Evolutionary conservation across 2,888 invertebrate species (phyloP), one percentile per base, ranked within the genome.

Genomic region (Acrocera orbiculus): DNA sequence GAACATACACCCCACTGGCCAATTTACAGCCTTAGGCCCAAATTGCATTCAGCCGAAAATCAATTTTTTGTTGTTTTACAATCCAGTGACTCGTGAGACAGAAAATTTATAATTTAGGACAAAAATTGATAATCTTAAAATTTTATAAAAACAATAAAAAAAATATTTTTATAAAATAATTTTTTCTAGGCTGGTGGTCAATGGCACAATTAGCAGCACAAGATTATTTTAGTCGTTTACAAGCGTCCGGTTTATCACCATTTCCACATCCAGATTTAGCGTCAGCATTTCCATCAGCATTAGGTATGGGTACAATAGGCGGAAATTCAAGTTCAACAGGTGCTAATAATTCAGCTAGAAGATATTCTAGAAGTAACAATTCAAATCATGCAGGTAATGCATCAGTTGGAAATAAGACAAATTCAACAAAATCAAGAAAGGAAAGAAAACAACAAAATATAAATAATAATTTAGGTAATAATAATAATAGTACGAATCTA

Each of bases 171-270:
- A 20, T 27, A 25, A 31, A 24, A 32, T 30, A 24, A 31, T 19
- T 33, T 30, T 44, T 23, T 59, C 19, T 57, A 80, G 82, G 79
- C 59, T 86, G 86, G 86, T 86, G 85, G 83, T 81, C 81, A 15
- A 83, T 86, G 80, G 83, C 85, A 26, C 85, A 86, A 56, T 64
- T 86, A 46, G 85, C 85, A 22, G 79, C 80, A 2, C 86, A 86
- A 57, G 85, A 86, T 59, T 86, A 86, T 61, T 69, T 86, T 44
- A 79, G 80, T 29, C 69, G 83, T 39, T 62, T 86, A 43, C 85
- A 85, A 57, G 81, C 81, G 4, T 76, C 81, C 7, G 81, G 81
- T 15, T 56, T 82, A 36, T 70, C 69, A 27, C 73, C 70, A 49
- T 77, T 82, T 58, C 69, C 80, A 0, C 60, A 60, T 53, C 75